Base-by-base conservation (phyloP, 2,113 vertebrate species). In the Toxotes chatareus region DNA sequence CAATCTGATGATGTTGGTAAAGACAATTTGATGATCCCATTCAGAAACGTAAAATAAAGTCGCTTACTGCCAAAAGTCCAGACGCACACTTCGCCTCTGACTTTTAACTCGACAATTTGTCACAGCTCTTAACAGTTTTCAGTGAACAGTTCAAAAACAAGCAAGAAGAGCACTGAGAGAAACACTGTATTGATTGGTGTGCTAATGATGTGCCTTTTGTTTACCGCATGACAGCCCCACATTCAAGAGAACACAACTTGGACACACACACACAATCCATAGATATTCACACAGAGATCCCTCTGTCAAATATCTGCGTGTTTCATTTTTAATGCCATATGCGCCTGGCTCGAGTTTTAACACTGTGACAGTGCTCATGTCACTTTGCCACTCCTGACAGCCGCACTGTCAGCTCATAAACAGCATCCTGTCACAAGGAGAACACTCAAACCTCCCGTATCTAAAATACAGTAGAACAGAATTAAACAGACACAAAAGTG, bases 131-230 rank as follows among this genome's bases (percentile, higher is more conserved):
- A 68, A 73, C 64, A 47, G 36, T 27, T 78, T 82, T 57, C 56
- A 73, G 62, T 19, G n/a, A 21, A 86, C 63, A 71, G 55, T 61
- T 84, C 27, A 73, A 12, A 71, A 32, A 65, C 56, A 57, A 38
- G 44, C 44, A 47, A 53, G 60, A 62, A 12, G 42, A 66, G 73
- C 62, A 7, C 23, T 4, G 63, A 64, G 57, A 49, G 61, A 56
- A 81, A 55, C 73, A 1, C 17, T 56, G 55, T 5, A 51, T 53
- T 51, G 73, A 80, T 55, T 51, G 66, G 49, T 49, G 56, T 76
- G 82, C 69, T 90, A 90, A 90, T 86, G 82, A 83, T 51, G 68
- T 23, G 34, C 55, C 36, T 84, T 63, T 81, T 82, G 81, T 88
- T 86, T 82, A 77, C 67, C 23, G 38, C 62, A 40, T 19, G 31